Base-by-base conservation (phyloP, 1,140 invertebrate species). In the Listronotus bonariensis region DNA sequence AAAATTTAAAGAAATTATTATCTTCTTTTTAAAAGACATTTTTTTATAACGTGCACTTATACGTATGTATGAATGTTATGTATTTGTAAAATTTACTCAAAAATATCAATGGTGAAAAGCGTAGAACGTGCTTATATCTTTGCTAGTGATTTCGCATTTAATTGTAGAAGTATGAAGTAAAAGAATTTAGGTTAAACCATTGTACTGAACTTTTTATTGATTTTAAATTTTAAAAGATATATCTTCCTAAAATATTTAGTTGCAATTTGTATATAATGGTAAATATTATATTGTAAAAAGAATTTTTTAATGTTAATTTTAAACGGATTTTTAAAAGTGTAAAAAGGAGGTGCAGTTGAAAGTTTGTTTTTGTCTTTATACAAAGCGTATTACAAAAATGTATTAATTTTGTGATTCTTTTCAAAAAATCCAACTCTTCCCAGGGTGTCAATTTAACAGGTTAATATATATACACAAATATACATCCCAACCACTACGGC, bases 261-360 rank as follows among this genome's bases (percentile, higher is more conserved):
- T 64, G 34, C 52, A 55, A 55, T 64, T 64, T 64, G 61, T 64
- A 64, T 55, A 64, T 64, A 64, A 56, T 41, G 52, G 40, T 46
- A n/a, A 46, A 48, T 55, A 49, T 20, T 49, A 64, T 64, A 55
- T 42, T 64, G 52, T 56, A 56, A 54, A 56, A 56, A 56, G 15
- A 3, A 48, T 60, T 62, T 52, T 54, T 56, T 64, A 46, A 45
- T 14, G 11, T 54, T 52, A 41, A 48, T 62, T 62, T 62, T 62
- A 34, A 62, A 12, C 45, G 48, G 38, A 62, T 54, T 42, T 31
- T 41, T 49, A 58, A 51, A 36, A 56, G 36, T 32, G 2, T 3
- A 20, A 49, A 49, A 49, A 46, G 26, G 61, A 55, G 14, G 72
- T 74, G 72, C 72, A 74, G 72, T 74, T 74, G 70, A 72, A 54